Conservation (phyloP, 2,888 invertebrate genomes). For the Dusona sp. region DNA sequence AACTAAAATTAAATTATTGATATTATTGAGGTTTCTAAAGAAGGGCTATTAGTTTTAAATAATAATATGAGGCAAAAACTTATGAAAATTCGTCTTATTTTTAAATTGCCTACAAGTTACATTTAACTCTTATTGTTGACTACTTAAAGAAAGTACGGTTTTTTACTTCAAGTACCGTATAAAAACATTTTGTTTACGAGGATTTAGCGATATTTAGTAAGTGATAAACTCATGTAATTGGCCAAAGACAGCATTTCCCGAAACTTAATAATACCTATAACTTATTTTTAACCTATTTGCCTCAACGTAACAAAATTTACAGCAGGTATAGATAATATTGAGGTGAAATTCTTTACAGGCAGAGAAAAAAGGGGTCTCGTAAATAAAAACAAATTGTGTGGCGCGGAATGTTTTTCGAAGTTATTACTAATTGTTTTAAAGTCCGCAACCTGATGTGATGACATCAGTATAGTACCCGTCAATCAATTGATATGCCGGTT, state of each 20-base stretch:
- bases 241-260: background rate
- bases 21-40: no score
- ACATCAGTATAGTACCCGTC: background rate
- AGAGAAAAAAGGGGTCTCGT: background rate
- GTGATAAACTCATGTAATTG: no score
- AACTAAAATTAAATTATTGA: no score
- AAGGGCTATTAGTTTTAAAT: no score
- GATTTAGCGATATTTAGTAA: no score
- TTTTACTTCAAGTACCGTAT: background rate
- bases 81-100: no score
- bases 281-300: background rate
- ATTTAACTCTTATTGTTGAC: background rate
- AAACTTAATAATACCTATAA: background rate
- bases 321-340: background rate
- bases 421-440: slow-evolving; percentile 21
- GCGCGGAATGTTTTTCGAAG: background rate
- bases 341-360: background rate
- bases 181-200: no score
- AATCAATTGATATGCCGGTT: slow-evolving; percentile 8
- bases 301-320: background rate
- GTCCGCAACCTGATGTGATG: slow-evolving; percentile 4
- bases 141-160: background rate
- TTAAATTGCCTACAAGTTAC: no score
- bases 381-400: background rate
- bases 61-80: no score